Percentiles rank a stretch among this genome's conserved stretches.
Evolutionary conservation across 2,888 invertebrate genomes (phyloP).

Genomic region (Diloba caeruleocephala): DNA sequence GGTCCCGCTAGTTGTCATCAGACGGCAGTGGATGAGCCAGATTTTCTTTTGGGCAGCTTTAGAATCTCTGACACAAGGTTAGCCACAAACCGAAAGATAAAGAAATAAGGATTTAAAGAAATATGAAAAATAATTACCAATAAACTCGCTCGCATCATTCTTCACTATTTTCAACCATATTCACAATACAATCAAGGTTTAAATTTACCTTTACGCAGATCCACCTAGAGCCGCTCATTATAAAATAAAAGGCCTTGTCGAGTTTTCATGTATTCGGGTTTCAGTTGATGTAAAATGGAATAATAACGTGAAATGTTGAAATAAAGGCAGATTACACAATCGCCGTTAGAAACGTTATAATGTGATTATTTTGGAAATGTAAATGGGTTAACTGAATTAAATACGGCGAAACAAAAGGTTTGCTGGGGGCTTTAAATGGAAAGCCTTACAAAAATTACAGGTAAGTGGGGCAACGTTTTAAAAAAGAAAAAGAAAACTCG

Average conservation of each 20-base stretch:
- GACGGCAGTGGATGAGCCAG: too few species aligned
- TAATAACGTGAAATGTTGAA: conserved; percentile 19
- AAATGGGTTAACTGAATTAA: conserved; percentile 17
- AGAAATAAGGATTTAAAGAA: too few species aligned
- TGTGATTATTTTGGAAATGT: conserved; percentile 16
- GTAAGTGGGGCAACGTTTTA: too few species aligned
- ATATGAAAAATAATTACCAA: conserved; percentile 10
- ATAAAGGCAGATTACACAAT: conserved; percentile 12
- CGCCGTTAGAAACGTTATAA: conserved; percentile 23
- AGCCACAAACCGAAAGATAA: too few species aligned
- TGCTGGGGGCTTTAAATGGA: too few species aligned
- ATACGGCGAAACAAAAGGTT: too few species aligned
- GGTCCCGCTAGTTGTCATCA: too few species aligned
- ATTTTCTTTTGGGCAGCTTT: too few species aligned
- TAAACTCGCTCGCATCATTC: neutral
- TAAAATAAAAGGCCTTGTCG: conserved; percentile 16
- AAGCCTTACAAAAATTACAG: too few species aligned
- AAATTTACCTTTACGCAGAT: conserved; percentile 5
- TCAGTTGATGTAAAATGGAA: conserved; percentile 23
- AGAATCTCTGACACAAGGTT: too few species aligned
- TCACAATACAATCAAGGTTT: neutral
- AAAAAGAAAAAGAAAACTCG: too few species aligned
- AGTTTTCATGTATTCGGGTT: conserved; percentile 33
- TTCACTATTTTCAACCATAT: conserved; percentile 4
- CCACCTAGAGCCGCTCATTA: neutral